Percentiles rank a stretch among this genome's conserved stretches.
phyloP scores from a whole-genome alignment of 2,888 invertebrate genomes.

The Archaeoteleia sp. region DNA sequence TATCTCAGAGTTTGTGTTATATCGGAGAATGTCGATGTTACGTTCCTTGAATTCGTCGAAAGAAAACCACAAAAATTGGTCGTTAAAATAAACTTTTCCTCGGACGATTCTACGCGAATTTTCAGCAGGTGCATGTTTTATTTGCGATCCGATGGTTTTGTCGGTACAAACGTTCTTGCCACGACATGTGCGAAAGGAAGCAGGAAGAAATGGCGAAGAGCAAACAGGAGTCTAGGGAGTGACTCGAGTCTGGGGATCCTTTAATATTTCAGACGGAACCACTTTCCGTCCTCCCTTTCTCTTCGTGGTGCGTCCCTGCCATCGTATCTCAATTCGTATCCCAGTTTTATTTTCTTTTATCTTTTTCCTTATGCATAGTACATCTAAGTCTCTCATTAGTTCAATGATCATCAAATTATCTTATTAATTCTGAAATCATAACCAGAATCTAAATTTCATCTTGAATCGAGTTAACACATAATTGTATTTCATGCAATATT shows the following conservation, averaged over 20 bases:
- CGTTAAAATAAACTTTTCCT: constrained; percentile 3
- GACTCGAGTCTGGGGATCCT: constrained; percentile 44
- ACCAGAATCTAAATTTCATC: too few species aligned
- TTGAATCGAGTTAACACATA: too few species aligned
- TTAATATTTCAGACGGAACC: constrained; percentile 58
- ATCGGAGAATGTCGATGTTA: too few species aligned
- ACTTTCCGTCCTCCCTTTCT: constrained; percentile 44
- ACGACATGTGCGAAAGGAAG: constrained; percentile 55
- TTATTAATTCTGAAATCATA: too few species aligned
- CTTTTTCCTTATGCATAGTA: not conserved
- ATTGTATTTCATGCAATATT: too few species aligned
- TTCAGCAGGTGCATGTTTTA: constrained; percentile 27
- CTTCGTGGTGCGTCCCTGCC: not conserved
- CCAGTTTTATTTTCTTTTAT: not conserved
- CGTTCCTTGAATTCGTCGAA: not conserved
- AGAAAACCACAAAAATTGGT: not conserved
- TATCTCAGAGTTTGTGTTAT: too few species aligned
- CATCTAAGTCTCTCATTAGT: too few species aligned
- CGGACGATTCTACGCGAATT: constrained; percentile 20
- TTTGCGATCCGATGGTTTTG: constrained; percentile 30
- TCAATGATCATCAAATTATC: too few species aligned
- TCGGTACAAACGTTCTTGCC: constrained; percentile 37
- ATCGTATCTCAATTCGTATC: not conserved
- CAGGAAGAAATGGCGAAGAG: constrained; percentile 45
- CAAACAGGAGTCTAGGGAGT: constrained; percentile 58